Percentiles rank a stretch among this genome's conserved stretches.
Conservation (phyloP, 1,140 invertebrate genomes). For the Augochlora pura region DNA sequence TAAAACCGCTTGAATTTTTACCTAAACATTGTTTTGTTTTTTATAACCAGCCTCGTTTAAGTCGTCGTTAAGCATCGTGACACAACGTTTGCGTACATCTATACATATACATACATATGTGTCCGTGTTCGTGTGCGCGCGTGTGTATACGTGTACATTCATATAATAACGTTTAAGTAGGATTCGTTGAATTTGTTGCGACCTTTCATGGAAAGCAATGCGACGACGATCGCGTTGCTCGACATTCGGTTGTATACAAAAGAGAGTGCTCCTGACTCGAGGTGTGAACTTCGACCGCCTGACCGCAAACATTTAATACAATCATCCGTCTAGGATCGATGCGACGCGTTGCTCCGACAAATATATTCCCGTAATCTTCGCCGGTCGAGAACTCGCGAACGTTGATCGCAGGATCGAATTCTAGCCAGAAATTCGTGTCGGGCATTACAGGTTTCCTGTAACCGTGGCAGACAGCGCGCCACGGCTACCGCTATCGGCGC, state of each 20-base stretch:
- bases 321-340: background rate
- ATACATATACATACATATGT: background rate
- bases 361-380: background rate
- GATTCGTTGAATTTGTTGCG: slow-evolving; percentile 44
- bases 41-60: slow-evolving; percentile 9
- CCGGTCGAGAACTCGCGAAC: background rate
- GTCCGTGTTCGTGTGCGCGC: background rate
- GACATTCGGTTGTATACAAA: slow-evolving; percentile 1
- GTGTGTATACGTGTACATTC: slow-evolving; percentile 1
- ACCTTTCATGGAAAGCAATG: slow-evolving; percentile 4
- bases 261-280: background rate
- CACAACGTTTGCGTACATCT: slow-evolving; percentile 12
- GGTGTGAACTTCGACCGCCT: background rate
- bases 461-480: too few species aligned
- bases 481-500: too few species aligned
- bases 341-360: background rate
- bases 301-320: background rate
- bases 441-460: too few species aligned
- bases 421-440: too few species aligned
- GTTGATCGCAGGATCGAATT: too few species aligned
- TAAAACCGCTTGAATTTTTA: slow-evolving; percentile 38
- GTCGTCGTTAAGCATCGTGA: slow-evolving; percentile 26
- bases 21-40: background rate
- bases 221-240: background rate
- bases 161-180: slow-evolving; percentile 32